These are phyloP conservation scores for Microhierax caerulescens DNA, from an alignment of 2,797 vertebrate species.

Conservation along the genomic window DNA sequence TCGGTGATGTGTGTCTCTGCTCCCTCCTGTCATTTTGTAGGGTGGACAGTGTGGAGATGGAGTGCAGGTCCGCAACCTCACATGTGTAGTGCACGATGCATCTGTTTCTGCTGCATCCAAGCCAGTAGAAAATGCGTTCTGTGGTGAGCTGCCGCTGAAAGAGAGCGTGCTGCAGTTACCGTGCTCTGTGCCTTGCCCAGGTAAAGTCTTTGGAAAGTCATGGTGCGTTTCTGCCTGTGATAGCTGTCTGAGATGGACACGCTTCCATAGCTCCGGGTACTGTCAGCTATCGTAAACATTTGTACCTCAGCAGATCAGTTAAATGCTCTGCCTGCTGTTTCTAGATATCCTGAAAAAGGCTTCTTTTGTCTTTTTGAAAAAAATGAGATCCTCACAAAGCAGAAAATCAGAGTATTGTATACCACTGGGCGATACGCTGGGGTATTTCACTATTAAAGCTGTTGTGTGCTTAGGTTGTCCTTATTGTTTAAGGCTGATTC, in stretches of 20 bases:
- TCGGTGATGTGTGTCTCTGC: not conserved
- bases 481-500: not conserved
- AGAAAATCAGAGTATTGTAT: not conserved
- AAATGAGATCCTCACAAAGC: not conserved
- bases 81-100: constrained; percentile 85
- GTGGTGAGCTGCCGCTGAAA: constrained; percentile 78
- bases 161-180: constrained; percentile 78
- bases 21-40: constrained; percentile 62
- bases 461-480: not conserved
- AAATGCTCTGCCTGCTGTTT: not conserved
- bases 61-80: constrained; percentile 82
- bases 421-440: not conserved
- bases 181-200: constrained; percentile 91
- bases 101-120: constrained; percentile 65
- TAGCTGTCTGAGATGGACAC: not conserved
- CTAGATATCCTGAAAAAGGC: not conserved
- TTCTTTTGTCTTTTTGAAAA: not conserved
- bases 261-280: not conserved
- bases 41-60: constrained; percentile 93
- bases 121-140: constrained; percentile 76
- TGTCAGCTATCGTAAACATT: not conserved
- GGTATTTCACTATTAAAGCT: not conserved
- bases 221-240: not conserved
- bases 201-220: constrained; percentile 61
- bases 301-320: not conserved